Evolutionary conservation across 2,797 vertebrate species (phyloP).

Genomic region (Choloepus didactylus): DNA sequence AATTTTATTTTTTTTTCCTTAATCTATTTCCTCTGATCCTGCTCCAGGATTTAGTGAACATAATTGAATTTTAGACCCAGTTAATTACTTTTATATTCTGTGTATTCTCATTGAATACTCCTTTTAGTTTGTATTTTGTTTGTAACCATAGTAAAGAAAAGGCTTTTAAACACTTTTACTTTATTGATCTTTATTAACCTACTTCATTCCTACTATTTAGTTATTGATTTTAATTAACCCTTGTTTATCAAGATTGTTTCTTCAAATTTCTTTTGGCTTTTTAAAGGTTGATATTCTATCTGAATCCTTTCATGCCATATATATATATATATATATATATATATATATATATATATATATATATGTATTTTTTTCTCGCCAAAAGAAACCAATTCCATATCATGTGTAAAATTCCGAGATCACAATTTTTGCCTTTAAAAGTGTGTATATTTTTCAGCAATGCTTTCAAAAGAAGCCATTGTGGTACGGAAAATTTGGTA

Average conservation of each 20-base stretch:
- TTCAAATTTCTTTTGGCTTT: neutral
- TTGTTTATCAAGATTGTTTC: neutral
- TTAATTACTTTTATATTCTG: neutral
- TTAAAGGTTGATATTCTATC: neutral
- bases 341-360: no score
- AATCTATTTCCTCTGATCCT: neutral
- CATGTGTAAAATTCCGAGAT: neutral
- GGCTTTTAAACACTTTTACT: neutral
- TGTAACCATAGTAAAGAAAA: neutral
- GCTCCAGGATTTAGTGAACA: neutral
- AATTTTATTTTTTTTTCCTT: neutral
- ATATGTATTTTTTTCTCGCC: neutral
- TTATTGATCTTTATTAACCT: constrained; percentile 18
- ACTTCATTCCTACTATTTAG: neutral
- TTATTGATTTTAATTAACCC: constrained; percentile 47
- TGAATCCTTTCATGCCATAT: neutral
- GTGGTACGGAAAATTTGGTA: neutral
- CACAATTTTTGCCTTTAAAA: neutral
- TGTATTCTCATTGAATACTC: neutral
- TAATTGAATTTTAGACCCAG: neutral
- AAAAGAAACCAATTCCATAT: neutral
- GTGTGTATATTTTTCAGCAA: neutral
- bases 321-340: no score
- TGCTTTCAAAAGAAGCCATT: neutral
- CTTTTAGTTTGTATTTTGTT: neutral